Evolutionary conservation across 2,888 invertebrate species (phyloP), one percentile per base, ranked within the genome.

Genomic region (Drosophila fungiperda): DNA sequence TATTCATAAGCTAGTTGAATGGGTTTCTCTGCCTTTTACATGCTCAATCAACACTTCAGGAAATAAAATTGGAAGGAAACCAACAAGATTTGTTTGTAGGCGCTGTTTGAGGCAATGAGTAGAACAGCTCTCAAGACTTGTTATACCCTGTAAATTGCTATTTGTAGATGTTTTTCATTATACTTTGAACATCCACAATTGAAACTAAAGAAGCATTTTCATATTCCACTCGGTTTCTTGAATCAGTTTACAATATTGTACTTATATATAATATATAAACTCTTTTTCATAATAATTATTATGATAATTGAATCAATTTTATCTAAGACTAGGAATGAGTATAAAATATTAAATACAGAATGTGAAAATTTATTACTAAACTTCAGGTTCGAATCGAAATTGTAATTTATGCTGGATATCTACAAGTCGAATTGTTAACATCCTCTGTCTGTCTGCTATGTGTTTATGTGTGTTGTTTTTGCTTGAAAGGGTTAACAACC

Each of bases 81-180:
- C 68, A 58, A 64, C 49, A 81, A 68, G 64, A 73, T 81, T 73
- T 82, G 83, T 77, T 73, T 82, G 83, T 77, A 73, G 80, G 83
- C 73, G 67, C 68, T 49, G 42, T 53, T 45, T 55, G 32, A 15
- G 48, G 49, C 73, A 68, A 77, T 67, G 67, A 68, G 68, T 38
- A 62, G 61, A 63, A 58, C 53, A 65, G 61, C n/a, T 45, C 42
- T 23, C 50, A 29, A 33, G 49, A 29, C 38, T 32, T 32, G 17
- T 4, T 3, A 62, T 55, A 62, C 61, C 61, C 61, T 40, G 55
- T 55, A 33, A 8, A 35, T 20, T 12, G 20, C 1, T 12, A 45
- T 12, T 20, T 12, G 20, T 7, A 45, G 12, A 20, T 1, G 12
- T 1, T 12, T 3, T 12, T 20, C 12, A 20, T 45, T 12, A 7